Percentiles rank a stretch among this genome's conserved stretches.
phyloP scores from a whole-genome alignment of 2,888 invertebrate species.

The Osmoderma eremita region DNA sequence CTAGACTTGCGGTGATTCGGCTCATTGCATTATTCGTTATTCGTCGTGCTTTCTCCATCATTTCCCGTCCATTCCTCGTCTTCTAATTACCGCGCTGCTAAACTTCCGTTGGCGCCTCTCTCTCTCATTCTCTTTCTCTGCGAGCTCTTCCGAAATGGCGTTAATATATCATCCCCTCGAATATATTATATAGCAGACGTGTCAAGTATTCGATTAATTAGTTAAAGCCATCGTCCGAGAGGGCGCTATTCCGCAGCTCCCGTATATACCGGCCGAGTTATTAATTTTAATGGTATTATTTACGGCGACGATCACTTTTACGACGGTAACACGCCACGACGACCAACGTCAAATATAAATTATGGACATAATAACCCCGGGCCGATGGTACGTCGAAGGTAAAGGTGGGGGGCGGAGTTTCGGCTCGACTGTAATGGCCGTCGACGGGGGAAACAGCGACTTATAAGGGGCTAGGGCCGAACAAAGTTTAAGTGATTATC shows the following conservation, averaged over 20 bases:
- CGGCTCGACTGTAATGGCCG: background rate
- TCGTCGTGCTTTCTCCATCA: too few relatives aligned
- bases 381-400: background rate
- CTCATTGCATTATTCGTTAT: too few relatives aligned
- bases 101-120: too few relatives aligned
- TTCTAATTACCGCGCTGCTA: too few relatives aligned
- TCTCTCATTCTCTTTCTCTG: too few relatives aligned
- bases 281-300: slow-evolving; percentile 34
- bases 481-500: too few relatives aligned
- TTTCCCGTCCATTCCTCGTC: too few relatives aligned
- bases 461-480: too few relatives aligned
- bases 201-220: slow-evolving; percentile 33
- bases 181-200: background rate
- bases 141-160: too few relatives aligned
- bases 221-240: slow-evolving; percentile 12
- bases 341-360: slow-evolving; percentile 18
- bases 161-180: too few relatives aligned
- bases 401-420: background rate
- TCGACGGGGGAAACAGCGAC: too few relatives aligned
- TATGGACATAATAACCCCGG: slow-evolving; percentile 11
- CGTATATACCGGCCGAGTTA: slow-evolving; percentile 7
- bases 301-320: slow-evolving; percentile 33
- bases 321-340: slow-evolving; percentile 1
- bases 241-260: background rate
- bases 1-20: too few relatives aligned